Conservation (phyloP, 2,797 vertebrate genomes). For the Enteromius thamalakanensis region DNA sequence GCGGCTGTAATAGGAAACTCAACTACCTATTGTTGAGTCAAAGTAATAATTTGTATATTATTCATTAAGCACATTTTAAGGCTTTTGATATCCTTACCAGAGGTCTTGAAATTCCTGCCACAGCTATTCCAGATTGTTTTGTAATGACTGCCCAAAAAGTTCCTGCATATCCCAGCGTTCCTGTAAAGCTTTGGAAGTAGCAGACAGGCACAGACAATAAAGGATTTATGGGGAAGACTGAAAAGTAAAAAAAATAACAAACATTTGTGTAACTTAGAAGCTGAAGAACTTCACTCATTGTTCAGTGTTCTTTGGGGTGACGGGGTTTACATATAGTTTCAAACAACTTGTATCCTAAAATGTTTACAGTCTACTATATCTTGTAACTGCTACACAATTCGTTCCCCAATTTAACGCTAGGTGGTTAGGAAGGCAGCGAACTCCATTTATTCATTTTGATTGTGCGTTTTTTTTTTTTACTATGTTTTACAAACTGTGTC, state of each 20-base stretch:
- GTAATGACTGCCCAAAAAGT: neutral
- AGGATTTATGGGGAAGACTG: neutral
- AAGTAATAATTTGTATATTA: neutral
- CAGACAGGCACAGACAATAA: neutral
- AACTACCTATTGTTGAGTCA: neutral
- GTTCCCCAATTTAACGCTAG: neutral
- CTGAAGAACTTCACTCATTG: neutral
- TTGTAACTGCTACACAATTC: neutral
- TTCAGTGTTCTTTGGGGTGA: neutral
- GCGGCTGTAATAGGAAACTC: neutral
- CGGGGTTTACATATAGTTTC: neutral
- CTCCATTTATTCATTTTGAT: neutral
- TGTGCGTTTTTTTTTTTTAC: neutral
- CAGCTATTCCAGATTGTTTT: neutral
- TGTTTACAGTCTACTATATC: neutral
- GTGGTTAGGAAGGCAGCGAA: no score
- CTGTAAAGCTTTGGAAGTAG: neutral
- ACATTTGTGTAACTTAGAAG: neutral
- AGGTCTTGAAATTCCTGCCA: neutral
- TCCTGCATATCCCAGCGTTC: neutral
- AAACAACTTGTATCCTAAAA: neutral
- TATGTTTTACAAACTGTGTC: neutral
- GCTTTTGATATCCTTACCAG: neutral
- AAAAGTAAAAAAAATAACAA: neutral
- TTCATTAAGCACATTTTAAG: neutral